Evolutionary conservation across 1,140 invertebrate genomes (phyloP), one percentile per base, ranked within the genome.

Genomic region (Ylistrum balloti): DNA sequence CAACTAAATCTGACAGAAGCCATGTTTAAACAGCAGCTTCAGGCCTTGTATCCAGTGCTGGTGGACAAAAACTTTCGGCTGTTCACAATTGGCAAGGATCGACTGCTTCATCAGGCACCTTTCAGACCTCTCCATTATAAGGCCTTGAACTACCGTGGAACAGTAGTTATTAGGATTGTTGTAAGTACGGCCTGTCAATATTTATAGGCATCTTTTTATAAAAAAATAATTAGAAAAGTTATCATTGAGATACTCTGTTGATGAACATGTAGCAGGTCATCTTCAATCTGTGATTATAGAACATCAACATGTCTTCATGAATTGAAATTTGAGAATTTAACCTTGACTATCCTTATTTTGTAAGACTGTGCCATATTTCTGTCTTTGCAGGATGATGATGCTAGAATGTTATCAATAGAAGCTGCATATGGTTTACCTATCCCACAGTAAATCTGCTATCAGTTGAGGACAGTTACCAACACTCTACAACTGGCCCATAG

Each of bases 11-110:
- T 41, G 38, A 41, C 85, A n/a, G 35, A 90, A 86, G 56, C 56
- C 22, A 74, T 74, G 56, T 90, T 90, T 48, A 90, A 90, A 85
- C 28, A 90, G 28, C 28, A 38, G 9, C 86, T 90, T 20, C 7
- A 86, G 20, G 33, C 45, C 13, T 15, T 87, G 86, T 90, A 90
- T 87, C 89, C 89, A 17, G 33, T 48, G 22, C 35, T 90, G 33
- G 15, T n/a, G 0, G 89, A 56, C 28, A 87, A 87, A 48, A 45
- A 90, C 33, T 90, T 90, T 28, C 22, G 38, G 0, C 34, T 90
- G n/a, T 86, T 86, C n/a, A 90, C 89, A 85, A 90, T 90, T n/a
- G 89, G 86, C 74, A 85, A 90, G 48, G 41, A 90, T 17, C 86
- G 89, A 90, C 33, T 86, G 45, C 89, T 86, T 1, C 86, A 90